phyloP scores from a whole-genome alignment of 2,888 invertebrate species.

The Protophormia terraenovae region DNA sequence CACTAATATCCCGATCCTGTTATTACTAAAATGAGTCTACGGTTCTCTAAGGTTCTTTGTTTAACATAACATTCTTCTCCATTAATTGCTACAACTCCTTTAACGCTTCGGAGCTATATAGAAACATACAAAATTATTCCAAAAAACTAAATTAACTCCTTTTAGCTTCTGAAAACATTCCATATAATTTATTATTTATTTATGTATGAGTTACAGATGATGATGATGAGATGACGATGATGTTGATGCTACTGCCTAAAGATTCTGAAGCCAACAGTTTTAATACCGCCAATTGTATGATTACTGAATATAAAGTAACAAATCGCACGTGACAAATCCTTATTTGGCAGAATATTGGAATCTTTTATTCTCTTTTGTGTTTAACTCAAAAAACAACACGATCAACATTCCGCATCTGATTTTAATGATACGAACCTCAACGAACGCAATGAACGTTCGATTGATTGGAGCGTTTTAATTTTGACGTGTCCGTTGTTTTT shows the following conservation, averaged over 20 bases:
- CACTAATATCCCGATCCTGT: no score
- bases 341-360: conserved; percentile 74
- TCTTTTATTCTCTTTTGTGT: conserved; percentile 33
- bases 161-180: not conserved
- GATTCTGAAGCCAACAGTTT: conserved; percentile 64
- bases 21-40: no score
- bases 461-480: conserved; percentile 59
- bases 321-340: conserved; percentile 81
- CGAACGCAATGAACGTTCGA: conserved; percentile 48
- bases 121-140: no score
- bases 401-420: conserved; percentile 61
- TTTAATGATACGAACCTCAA: conserved; percentile 60
- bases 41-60: no score
- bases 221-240: conserved; percentile 1
- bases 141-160: conserved; percentile 2
- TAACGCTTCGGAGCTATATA: no score
- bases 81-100: no score
- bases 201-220: conserved; percentile 26
- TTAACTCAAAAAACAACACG: conserved; percentile 32
- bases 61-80: no score
- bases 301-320: conserved; percentile 81
- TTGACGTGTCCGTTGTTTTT: conserved; percentile 47
- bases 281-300: conserved; percentile 77
- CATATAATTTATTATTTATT: conserved; percentile 27
- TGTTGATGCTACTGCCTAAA: conserved; percentile 59